phyloP scores from a whole-genome alignment of 2,797 vertebrate species.

The Premnoplex brunnescens region DNA sequence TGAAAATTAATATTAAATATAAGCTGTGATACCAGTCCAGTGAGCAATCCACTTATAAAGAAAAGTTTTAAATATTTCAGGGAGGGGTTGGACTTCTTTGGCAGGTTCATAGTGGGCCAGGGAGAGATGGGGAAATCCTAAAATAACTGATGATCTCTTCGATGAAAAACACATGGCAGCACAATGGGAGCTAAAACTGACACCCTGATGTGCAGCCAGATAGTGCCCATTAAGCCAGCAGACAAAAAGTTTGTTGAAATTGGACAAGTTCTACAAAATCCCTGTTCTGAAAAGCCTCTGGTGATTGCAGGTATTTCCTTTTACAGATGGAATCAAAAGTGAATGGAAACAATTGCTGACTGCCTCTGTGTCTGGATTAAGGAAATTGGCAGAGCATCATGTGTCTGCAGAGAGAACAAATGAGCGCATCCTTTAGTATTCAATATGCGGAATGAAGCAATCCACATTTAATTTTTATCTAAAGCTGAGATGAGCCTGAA shows the following conservation, averaged over 20 bases:
- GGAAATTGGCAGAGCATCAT: slow-evolving; percentile 62
- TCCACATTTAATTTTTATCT: slow-evolving; percentile 67
- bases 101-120: not conserved
- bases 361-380: slow-evolving; percentile 64
- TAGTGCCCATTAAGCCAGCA: slow-evolving; percentile 50
- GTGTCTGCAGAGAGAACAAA: slow-evolving; percentile 58
- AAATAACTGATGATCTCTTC: slow-evolving; percentile 13
- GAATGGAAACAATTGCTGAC: slow-evolving; percentile 62
- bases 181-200: slow-evolving; percentile 39
- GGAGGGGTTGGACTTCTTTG: not conserved
- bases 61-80: not conserved
- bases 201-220: slow-evolving; percentile 38
- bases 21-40: not conserved
- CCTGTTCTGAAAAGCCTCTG: slow-evolving; percentile 44
- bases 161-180: slow-evolving; percentile 24
- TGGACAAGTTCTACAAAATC: slow-evolving; percentile 44
- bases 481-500: slow-evolving; percentile 61
- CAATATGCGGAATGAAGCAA: slow-evolving; percentile 50
- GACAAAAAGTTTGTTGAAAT: slow-evolving; percentile 63
- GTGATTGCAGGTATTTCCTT: slow-evolving; percentile 66
- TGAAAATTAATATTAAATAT: not conserved
- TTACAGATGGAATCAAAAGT: slow-evolving; percentile 49
- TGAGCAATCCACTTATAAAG: not conserved
- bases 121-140: slow-evolving; percentile 6
- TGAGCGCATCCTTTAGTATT: slow-evolving; percentile 48